Evolutionary conservation across 2,888 invertebrate genomes (phyloP), one percentile per base, ranked within the genome.

Genomic region (Copidosoma aretas): DNA sequence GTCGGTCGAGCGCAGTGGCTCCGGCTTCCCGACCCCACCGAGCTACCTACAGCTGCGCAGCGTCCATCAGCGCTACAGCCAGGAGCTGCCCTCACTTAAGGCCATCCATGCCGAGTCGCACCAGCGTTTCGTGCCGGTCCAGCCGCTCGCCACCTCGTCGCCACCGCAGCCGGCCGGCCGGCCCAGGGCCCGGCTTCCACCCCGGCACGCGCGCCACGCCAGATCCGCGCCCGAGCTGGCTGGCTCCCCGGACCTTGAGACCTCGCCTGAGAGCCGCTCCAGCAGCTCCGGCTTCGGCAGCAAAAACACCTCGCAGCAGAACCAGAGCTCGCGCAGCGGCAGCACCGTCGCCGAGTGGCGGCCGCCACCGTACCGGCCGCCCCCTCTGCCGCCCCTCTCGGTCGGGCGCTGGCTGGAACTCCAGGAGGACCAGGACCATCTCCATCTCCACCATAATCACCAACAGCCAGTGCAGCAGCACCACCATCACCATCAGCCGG

Each of bases 261-360:
- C 93, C 12, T 94, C 94, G 4, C 95, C 95, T 0, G 94, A 94
- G 82, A 93, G 93, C 79, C 89, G 94, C 61, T 93, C 93, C 21
- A 94, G 93, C 79, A 94, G 94, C 49, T 93, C 93, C 81, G 95
- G 95, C 17, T 94, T 95, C 82, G 95, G 94, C 71, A 94, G 94
- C 80, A 94, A 95, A 82, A 95, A 95, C 85, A 94, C 93, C 46
- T 92, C 92, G 32, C 92, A 92, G 79, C 93, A 92, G 80, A 92
- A 92, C 81, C 91, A 92, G 81, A 91, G 92, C 84, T 90, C 91
- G 77, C 87, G 89, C 75, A 89, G 89, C 71, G 90, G 90, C 49
- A 91, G 91, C 80, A 90, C 91, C 64, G 84, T 84, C 61, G 90
- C 89, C 73, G 92, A 92, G 81, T 92, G 92, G 92, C 87, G 92